Percentiles rank a stretch among this genome's conserved stretches.
Evolutionary conservation across 2,113 vertebrate genomes (phyloP).

Genomic region (Bucco capensis): DNA sequence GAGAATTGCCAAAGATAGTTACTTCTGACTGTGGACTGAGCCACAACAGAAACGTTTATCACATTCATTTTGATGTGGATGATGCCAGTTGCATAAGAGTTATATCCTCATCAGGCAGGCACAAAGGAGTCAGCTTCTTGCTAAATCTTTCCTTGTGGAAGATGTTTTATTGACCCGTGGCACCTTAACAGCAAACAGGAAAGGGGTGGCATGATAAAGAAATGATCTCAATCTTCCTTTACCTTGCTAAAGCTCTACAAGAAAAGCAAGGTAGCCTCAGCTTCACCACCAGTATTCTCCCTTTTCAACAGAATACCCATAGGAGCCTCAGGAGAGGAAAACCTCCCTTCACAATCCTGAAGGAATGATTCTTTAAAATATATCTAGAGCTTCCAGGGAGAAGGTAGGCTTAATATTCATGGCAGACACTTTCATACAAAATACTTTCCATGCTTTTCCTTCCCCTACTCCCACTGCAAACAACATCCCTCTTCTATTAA

Average conservation of each 20-base stretch:
- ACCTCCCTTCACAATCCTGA: background rate
- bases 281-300: background rate
- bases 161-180: background rate
- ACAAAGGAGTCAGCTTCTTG: background rate
- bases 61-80: conserved; percentile 2
- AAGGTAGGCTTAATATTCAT: background rate
- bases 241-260: background rate
- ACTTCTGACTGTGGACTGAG: background rate
- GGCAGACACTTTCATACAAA: background rate
- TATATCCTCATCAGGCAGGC: background rate
- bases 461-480: background rate
- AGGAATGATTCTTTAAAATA: background rate
- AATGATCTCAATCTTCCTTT: background rate
- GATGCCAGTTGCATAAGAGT: background rate
- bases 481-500: background rate
- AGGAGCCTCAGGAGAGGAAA: background rate
- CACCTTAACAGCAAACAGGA: background rate
- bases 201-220: background rate
- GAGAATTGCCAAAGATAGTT: background rate
- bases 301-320: background rate
- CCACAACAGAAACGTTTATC: background rate
- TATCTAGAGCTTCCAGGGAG: background rate
- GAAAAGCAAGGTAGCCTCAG: background rate
- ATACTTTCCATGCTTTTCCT: background rate
- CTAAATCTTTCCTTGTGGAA: background rate